These are phyloP conservation scores for Hypomecis atomaria DNA, from an alignment of 2,888 invertebrate species.

Conservation along the genomic window DNA sequence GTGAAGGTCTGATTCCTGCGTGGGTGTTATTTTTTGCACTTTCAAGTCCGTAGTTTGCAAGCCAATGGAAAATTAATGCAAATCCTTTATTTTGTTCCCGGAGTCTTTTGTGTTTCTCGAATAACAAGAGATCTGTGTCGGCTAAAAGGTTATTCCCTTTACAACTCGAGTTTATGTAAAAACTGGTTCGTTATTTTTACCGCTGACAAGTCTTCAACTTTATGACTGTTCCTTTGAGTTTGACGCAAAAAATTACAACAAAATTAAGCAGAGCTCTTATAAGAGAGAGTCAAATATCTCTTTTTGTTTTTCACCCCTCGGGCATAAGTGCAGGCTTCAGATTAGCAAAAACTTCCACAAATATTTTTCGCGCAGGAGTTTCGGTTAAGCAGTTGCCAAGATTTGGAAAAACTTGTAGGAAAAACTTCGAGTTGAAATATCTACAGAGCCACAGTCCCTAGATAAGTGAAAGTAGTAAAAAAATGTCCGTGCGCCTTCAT, in stretches of 20 bases:
- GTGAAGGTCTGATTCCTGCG: conserved; percentile 32
- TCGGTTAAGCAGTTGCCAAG: background rate
- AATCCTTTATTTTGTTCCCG: conserved; percentile 18
- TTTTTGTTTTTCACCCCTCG: conserved; percentile 38
- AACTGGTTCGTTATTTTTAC: conserved; percentile 9
- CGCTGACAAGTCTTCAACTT: conserved; percentile 8
- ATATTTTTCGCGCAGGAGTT: background rate
- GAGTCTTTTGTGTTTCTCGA: conserved; percentile 21
- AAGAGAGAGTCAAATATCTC: conserved; percentile 33
- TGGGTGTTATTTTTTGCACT: conserved; percentile 36
- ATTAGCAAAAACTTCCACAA: background rate
- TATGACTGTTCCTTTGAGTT: conserved; percentile 16
- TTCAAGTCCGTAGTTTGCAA: conserved; percentile 30
- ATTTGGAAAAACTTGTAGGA: background rate
- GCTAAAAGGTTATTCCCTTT: conserved; percentile 8
- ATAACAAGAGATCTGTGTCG: conserved; percentile 9
- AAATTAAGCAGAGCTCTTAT: conserved; percentile 31
- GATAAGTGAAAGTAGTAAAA: background rate
- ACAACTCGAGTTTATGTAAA: conserved; percentile 8
- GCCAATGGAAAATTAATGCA: conserved; percentile 33
- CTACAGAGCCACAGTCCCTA: no score
- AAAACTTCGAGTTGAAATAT: no score
- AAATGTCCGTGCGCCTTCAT: no score
- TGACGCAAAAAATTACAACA: conserved; percentile 24
- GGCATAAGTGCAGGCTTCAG: conserved; percentile 14